Percentiles rank a stretch among this genome's conserved stretches.
Evolutionary conservation across 2,113 vertebrate genomes (phyloP).

Genomic region (Bambusicola thoracicus): DNA sequence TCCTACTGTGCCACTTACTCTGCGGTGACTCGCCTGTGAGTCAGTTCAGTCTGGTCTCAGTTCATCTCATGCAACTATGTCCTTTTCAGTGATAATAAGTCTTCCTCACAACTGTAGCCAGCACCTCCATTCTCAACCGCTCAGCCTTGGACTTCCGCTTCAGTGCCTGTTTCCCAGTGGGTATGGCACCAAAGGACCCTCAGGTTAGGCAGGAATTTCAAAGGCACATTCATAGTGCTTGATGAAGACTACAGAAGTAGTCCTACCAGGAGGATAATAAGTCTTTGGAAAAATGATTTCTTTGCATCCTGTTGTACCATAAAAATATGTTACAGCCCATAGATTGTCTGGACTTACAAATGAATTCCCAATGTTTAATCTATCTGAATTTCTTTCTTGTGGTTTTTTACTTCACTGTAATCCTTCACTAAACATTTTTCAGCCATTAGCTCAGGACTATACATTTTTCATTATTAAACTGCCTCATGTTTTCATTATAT

Average conservation of each 20-base stretch:
- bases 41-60: not conserved
- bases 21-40: not conserved
- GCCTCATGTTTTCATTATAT: slow-evolving; percentile 67
- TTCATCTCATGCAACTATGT: not conserved
- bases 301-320: slow-evolving; percentile 9
- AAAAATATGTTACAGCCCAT: slow-evolving; percentile 44
- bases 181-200: not conserved
- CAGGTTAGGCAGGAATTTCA: not conserved
- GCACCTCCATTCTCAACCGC: not conserved
- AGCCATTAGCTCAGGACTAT: slow-evolving; percentile 67
- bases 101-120: not conserved
- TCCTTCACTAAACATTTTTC: slow-evolving; percentile 67
- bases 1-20: not conserved
- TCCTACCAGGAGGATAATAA: slow-evolving; percentile 29
- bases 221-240: not conserved
- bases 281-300: not conserved
- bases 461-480: slow-evolving; percentile 71
- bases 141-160: not conserved
- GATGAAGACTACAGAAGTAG: slow-evolving; percentile 7
- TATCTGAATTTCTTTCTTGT: slow-evolving; percentile 70
- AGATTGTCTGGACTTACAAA: slow-evolving; percentile 70
- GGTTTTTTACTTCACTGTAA: slow-evolving; percentile 65
- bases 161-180: not conserved
- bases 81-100: not conserved
- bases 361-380: slow-evolving; percentile 74